These are phyloP conservation scores for Procambarus clarkii DNA, from an alignment of 1,140 invertebrate species.

Conservation along the genomic window DNA sequence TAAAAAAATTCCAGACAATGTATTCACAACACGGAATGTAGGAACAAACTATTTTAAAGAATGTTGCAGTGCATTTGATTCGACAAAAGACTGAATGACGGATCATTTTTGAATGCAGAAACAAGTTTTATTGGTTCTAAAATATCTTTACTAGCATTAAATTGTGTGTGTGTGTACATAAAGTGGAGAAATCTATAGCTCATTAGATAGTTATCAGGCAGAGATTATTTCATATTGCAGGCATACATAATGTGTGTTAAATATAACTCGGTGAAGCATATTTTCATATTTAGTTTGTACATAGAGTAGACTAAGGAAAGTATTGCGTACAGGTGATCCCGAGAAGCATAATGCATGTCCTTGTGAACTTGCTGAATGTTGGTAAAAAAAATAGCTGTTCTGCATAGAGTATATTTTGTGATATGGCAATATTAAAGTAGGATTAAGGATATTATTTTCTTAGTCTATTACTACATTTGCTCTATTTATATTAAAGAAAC, in stretches of 20 bases:
- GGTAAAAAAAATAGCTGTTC: constrained; percentile 39
- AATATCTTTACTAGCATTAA: too few species aligned
- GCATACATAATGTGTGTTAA: neutral
- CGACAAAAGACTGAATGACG: neutral
- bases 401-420: constrained; percentile 67
- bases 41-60: neutral
- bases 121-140: too few species aligned
- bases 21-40: neutral
- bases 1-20: neutral
- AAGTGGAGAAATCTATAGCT: neutral
- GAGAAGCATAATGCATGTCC: neutral
- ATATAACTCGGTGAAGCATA: constrained; percentile 5
- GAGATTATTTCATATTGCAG: constrained; percentile 9
- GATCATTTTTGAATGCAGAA: neutral
- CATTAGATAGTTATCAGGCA: neutral
- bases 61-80: neutral
- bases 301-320: neutral
- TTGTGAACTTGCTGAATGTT: neutral
- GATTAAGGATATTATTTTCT: constrained; percentile 61
- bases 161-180: too few species aligned
- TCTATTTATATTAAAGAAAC: constrained; percentile 56
- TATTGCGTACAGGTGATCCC: neutral
- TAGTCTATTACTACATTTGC: constrained; percentile 51
- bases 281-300: constrained; percentile 18
- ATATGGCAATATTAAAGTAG: constrained; percentile 63